Conservation (phyloP, 2,113 vertebrate species). For the Clarias magur region DNA sequence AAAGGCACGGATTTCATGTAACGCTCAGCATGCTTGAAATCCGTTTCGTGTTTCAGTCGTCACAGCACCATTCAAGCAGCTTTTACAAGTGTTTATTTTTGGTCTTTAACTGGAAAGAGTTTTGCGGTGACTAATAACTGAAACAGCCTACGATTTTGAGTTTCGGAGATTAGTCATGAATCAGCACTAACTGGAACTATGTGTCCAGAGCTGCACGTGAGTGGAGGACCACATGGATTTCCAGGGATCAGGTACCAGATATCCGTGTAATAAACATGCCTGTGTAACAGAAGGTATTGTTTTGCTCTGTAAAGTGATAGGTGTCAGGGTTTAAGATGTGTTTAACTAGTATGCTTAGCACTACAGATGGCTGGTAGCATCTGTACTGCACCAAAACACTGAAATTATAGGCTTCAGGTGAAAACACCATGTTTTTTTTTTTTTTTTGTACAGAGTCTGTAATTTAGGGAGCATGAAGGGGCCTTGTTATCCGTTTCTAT, state of each 20-base stretch:
- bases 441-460: slow-evolving; percentile 22
- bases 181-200: not conserved
- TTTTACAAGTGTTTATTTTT: not conserved
- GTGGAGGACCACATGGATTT: not conserved
- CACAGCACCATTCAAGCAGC: not conserved
- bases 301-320: slow-evolving; percentile 9
- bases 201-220: not conserved
- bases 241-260: not conserved
- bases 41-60: not conserved
- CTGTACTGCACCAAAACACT: slow-evolving; percentile 22
- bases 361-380: slow-evolving; percentile 25
- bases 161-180: not conserved
- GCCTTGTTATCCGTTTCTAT: slow-evolving; percentile 18
- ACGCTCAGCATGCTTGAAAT: not conserved
- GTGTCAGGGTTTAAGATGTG: slow-evolving; percentile 3
- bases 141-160: slow-evolving; percentile 11
- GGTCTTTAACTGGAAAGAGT: not conserved
- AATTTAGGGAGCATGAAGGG: slow-evolving; percentile 38
- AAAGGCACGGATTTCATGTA: slow-evolving; percentile 8
- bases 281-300: not conserved
- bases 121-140: not conserved
- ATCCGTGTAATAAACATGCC: slow-evolving; percentile 8
- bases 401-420: slow-evolving; percentile 45
- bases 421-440: not conserved
- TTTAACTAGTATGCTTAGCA: not conserved